Base-by-base conservation (phyloP, 2,888 invertebrate genomes). In the Andrena hattorfiana region DNA sequence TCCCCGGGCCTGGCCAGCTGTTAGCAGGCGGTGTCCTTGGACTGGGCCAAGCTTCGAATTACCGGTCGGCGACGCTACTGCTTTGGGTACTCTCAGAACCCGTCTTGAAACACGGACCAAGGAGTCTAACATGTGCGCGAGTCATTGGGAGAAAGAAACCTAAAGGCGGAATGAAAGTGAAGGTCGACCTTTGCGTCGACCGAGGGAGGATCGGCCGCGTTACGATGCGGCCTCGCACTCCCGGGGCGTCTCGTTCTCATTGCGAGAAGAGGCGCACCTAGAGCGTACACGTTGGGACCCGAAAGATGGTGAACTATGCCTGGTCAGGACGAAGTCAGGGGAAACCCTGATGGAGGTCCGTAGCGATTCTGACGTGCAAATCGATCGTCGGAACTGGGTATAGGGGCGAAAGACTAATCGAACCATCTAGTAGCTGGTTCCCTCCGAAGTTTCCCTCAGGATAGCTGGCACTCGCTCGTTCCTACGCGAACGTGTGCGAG, bases 351-450 rank as follows among this genome's bases (percentile, higher is more conserved):
- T 96, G 95, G 95, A 94, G 94, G 95, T 87, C 85, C 86, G 95
- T 95, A 94, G 95, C 95, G 90, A 91, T 87, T 91, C 89, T 90
- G 96, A 96, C 96, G 96, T 96, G 96, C 96, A 96, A 96, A 96
- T 96, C 96, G 42, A 96, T 96, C 96, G 95, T 96, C 95, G 94
- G 95, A 96, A 95, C 95, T 96, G 96, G 95, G 96, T 96, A 96
- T 96, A 96, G 96, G 95, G 96, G 95, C 95, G 95, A 42, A 42
- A 42, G 42, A 42, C 42, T 42, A 42, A 42, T 42, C 42, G 42
- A 42, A 42, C 42, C 42, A 42, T 42, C 42, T 42, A 42, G 42
- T 42, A 42, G 42, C 42, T 42, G 42, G 42, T 42, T 42, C 42
- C 42, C 42, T 42, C 42, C 42, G 42, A 42, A 42, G 42, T 42